Evolutionary conservation across 2,113 vertebrate species (phyloP).

Genomic region (Sturnira hondurensis): DNA sequence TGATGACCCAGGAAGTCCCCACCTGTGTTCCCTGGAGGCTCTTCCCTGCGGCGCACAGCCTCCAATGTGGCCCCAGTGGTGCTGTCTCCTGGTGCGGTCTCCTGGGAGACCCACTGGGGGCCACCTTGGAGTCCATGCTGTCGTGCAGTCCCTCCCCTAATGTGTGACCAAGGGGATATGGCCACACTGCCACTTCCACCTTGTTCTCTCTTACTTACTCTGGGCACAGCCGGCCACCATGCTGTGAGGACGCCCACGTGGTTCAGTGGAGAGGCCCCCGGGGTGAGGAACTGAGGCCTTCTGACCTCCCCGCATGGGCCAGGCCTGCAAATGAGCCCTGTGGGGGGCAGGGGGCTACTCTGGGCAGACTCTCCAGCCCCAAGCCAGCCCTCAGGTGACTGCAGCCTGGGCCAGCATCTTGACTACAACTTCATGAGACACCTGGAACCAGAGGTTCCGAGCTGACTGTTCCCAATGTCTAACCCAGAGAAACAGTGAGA

Average conservation of each 20-base stretch:
- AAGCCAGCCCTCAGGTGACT: neutral
- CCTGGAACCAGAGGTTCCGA: neutral
- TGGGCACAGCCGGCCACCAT: neutral
- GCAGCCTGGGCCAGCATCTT: neutral
- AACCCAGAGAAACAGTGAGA: neutral
- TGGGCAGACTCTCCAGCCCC: neutral
- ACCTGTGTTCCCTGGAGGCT: neutral
- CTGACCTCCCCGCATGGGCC: neutral
- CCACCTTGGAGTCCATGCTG: too few relatives aligned
- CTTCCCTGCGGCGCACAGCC: neutral
- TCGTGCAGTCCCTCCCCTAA: neutral
- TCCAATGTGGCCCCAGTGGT: neutral
- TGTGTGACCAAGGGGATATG: neutral
- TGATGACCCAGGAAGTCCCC: neutral
- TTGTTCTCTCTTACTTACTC: neutral
- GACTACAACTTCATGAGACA: neutral
- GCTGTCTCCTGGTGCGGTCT: too few relatives aligned
- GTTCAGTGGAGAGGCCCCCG: accelerated
- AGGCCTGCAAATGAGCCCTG: neutral
- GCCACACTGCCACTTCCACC: neutral
- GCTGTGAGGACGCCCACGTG: neutral
- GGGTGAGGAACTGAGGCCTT: neutral
- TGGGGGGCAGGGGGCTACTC: neutral
- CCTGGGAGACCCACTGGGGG: neutral
- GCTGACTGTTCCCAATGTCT: neutral